Conservation (phyloP, 1,140 invertebrate genomes). For the Aphaenogaster floridana region DNA sequence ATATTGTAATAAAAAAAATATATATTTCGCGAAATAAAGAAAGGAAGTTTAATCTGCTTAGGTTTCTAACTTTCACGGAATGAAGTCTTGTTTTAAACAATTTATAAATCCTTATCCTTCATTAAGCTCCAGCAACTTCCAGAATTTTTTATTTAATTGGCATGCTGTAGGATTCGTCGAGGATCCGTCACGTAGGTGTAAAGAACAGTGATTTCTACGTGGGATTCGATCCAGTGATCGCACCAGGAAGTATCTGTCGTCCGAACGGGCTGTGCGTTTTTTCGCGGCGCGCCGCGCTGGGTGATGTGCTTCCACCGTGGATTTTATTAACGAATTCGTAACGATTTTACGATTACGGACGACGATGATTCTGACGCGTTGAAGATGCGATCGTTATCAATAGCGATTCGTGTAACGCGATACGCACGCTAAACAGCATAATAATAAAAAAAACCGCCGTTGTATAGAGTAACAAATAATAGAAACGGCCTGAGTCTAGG, state of each 20-base stretch:
- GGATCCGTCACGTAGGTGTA: conserved; percentile 31
- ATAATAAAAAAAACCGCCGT: background rate
- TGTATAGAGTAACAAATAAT: conserved; percentile 14
- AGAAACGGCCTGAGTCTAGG: background rate
- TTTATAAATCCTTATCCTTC: background rate
- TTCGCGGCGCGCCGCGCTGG: background rate
- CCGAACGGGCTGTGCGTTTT: background rate
- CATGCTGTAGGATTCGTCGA: background rate
- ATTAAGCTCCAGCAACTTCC: background rate
- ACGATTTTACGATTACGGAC: conserved; percentile 34
- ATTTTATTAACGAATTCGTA: conserved; percentile 55
- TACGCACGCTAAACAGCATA: background rate
- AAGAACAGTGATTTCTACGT: conserved; percentile 31
- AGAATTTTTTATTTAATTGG: conserved; percentile 22
- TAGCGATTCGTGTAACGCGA: conserved; percentile 30
- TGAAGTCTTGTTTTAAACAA: background rate
- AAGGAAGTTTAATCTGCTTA: background rate
- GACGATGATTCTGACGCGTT: background rate
- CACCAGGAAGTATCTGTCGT: conserved; percentile 47
- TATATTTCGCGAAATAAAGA: background rate
- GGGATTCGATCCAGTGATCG: conserved; percentile 9
- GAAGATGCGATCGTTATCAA: conserved; percentile 36
- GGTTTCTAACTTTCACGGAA: background rate
- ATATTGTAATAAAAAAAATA: background rate
- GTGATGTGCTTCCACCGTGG: background rate